phyloP scores from a whole-genome alignment of 2,888 invertebrate species.

The Baronia brevicornis region DNA sequence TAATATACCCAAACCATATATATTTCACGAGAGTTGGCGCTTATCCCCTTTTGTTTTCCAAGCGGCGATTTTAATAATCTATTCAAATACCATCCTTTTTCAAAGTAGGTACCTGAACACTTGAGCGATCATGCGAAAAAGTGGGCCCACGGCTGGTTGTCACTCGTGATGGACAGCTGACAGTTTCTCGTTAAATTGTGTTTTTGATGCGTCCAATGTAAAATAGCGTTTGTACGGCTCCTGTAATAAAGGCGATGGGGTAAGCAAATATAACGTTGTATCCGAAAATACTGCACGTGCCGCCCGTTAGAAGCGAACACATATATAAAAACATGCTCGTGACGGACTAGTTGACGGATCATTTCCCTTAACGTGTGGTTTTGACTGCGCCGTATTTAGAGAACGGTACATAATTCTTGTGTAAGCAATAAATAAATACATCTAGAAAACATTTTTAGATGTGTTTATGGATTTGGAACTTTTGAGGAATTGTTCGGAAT shows the following conservation, averaged over 20 bases:
- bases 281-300: slow-evolving; percentile 7
- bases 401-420: slow-evolving; percentile 10
- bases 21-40: too few relatives aligned
- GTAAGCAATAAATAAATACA: slow-evolving; percentile 10
- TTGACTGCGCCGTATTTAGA: slow-evolving; percentile 10
- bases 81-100: slow-evolving; percentile 25
- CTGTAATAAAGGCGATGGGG: slow-evolving; percentile 12
- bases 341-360: slow-evolving; percentile 8
- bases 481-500: too few relatives aligned
- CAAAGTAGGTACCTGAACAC: slow-evolving; percentile 43
- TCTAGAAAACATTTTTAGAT: too few relatives aligned
- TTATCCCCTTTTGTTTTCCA: too few relatives aligned
- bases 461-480: too few relatives aligned
- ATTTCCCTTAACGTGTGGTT: slow-evolving; percentile 13
- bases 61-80: slow-evolving; percentile 24
- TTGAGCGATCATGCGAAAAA: slow-evolving; percentile 63
- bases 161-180: slow-evolving; percentile 52
- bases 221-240: slow-evolving; percentile 17
- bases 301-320: slow-evolving; percentile 8
- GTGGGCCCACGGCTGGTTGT: slow-evolving; percentile 50
- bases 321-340: slow-evolving; percentile 4
- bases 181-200: slow-evolving; percentile 22
- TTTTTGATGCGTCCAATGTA: slow-evolving; percentile 8
- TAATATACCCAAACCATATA: too few relatives aligned
- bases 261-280: slow-evolving; percentile 1